These are phyloP conservation scores for Linurgus olivaceus DNA, from an alignment of 2,797 vertebrate species.

Conservation along the genomic window DNA sequence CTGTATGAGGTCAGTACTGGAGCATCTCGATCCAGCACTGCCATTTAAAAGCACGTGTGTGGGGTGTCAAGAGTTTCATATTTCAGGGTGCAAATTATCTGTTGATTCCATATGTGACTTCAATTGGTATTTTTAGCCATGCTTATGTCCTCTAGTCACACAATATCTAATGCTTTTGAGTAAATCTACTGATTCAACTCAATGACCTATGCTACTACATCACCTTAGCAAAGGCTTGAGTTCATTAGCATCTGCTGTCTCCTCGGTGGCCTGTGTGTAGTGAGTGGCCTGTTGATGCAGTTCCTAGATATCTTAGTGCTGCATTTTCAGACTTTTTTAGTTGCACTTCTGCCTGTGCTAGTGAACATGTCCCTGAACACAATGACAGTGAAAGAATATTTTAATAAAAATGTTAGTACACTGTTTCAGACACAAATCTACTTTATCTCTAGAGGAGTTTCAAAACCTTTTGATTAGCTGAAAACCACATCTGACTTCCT, in stretches of 20 bases:
- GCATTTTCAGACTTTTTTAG: not conserved
- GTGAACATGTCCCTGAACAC: not conserved
- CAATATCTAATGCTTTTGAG: not conserved
- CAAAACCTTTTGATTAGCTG: not conserved
- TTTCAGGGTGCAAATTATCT: not conserved
- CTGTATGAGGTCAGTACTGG: not conserved
- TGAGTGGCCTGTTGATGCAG: not conserved
- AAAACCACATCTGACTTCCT: not conserved
- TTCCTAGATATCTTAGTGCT: not conserved
- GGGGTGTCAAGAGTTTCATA: not conserved
- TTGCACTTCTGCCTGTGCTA: not conserved
- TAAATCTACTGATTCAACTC: not conserved
- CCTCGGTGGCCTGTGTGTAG: not conserved
- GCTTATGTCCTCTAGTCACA: not conserved
- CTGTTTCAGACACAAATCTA: not conserved
- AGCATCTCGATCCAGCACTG: not conserved
- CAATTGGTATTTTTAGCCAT: not conserved
- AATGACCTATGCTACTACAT: not conserved
- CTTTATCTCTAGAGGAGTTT: not conserved
- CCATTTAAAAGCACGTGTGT: not conserved
- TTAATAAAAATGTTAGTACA: not conserved
- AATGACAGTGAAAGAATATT: not conserved
- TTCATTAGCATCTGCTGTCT: not conserved
- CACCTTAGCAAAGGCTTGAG: not conserved
- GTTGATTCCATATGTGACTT: not conserved